Evolutionary conservation across 2,797 vertebrate genomes (phyloP).

Genomic region (Brachymystax lenok): DNA sequence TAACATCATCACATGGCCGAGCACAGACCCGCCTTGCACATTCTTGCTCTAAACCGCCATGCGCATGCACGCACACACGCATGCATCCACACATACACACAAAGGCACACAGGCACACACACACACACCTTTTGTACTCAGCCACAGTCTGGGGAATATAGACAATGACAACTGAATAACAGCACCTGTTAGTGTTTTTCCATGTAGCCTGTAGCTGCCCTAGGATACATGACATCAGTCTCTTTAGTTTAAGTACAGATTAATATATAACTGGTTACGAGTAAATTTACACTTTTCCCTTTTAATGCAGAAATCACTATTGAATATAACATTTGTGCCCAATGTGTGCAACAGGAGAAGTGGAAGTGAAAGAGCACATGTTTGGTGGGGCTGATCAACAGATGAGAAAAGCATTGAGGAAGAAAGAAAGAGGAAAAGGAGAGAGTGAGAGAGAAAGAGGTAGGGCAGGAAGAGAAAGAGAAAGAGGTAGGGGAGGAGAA

Average conservation of each 20-base stretch:
- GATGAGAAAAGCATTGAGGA: neutral
- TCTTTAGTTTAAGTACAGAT: neutral
- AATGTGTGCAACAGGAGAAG: neutral
- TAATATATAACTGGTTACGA: neutral
- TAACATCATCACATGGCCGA: slow-evolving; percentile 24
- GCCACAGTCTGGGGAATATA: neutral
- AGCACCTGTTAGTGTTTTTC: neutral
- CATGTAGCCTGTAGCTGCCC: neutral
- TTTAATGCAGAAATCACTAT: neutral
- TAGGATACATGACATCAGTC: neutral
- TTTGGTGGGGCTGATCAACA: neutral
- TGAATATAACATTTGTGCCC: neutral
- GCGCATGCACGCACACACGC: slow-evolving; percentile 13
- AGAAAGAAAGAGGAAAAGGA: neutral
- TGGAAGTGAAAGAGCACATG: neutral
- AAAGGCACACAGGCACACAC: slow-evolving; percentile 9
- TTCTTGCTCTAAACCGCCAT: slow-evolving; percentile 13
- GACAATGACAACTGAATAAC: neutral
- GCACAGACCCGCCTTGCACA: slow-evolving; percentile 36
- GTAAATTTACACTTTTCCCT: neutral
- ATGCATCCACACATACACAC: slow-evolving; percentile 11
- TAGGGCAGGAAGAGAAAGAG: neutral
- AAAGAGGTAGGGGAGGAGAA: no score
- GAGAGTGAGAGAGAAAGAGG: no score
- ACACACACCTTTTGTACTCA: neutral